Conservation (phyloP, 2,113 vertebrate genomes). For the Phalacrocorax carbo region DNA sequence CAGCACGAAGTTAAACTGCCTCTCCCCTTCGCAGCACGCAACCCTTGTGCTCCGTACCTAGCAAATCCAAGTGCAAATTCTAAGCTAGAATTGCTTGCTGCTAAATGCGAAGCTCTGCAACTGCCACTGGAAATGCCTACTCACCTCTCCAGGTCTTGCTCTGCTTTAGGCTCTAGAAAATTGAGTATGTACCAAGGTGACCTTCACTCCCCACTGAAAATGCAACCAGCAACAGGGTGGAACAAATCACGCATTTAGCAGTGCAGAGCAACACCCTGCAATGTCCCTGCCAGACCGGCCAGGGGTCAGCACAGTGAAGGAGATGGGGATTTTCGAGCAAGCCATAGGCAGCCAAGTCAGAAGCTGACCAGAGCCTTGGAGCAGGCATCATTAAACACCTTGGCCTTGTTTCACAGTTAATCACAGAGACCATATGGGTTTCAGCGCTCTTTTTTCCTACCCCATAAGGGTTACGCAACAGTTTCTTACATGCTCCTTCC, state of each 20-base stretch:
- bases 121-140: neutral
- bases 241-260: neutral
- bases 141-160: neutral
- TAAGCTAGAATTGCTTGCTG: neutral
- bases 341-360: neutral
- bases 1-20: neutral
- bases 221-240: neutral
- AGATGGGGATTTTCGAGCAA: fast-evolving
- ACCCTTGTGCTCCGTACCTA: neutral
- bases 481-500: neutral
- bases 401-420: neutral
- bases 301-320: neutral
- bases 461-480: fast-evolving
- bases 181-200: neutral
- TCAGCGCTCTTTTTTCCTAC: neutral
- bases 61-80: neutral
- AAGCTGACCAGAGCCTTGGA: neutral
- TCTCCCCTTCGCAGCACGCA: neutral
- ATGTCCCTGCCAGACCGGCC: neutral
- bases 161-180: neutral
- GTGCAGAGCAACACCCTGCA: neutral
- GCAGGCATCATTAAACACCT: neutral
- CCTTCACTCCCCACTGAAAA: neutral
- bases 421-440: neutral
- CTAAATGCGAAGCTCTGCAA: neutral